Percentiles rank a stretch among this genome's conserved stretches.
phyloP scores from a whole-genome alignment of 2,113 vertebrate genomes.

The Oryzias melastigma region DNA sequence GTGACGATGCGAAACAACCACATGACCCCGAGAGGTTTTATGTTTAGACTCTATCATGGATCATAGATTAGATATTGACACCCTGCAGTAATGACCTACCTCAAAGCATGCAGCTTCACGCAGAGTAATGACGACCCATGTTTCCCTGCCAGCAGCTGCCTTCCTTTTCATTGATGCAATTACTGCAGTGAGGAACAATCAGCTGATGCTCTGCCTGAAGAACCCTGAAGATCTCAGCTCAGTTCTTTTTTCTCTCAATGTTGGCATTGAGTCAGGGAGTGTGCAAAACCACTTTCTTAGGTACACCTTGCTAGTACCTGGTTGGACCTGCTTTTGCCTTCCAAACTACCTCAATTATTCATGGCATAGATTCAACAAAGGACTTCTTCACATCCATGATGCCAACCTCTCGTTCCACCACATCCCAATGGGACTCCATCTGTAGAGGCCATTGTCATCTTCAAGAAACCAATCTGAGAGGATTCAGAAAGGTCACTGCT shows the following conservation, averaged over 20 bases:
- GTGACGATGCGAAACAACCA: constrained; percentile 59
- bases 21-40: constrained; percentile 46
- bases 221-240: constrained; percentile 20
- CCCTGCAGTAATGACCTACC: constrained; percentile 58
- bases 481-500: too few relatives aligned
- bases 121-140: constrained; percentile 66
- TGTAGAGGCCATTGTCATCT: too few relatives aligned
- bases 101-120: constrained; percentile 50
- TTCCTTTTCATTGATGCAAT: constrained; percentile 64
- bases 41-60: constrained; percentile 49
- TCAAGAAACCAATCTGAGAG: too few relatives aligned
- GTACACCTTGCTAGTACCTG: too few relatives aligned
- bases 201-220: constrained; percentile 1
- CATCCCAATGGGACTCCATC: too few relatives aligned
- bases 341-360: too few relatives aligned
- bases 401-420: too few relatives aligned
- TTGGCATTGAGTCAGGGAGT: constrained; percentile 11
- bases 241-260: constrained; percentile 8
- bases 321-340: too few relatives aligned
- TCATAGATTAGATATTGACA: constrained; percentile 59
- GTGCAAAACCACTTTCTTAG: too few relatives aligned
- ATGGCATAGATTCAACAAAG: too few relatives aligned
- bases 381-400: too few relatives aligned
- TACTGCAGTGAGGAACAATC: constrained; percentile 49
- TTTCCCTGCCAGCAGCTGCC: constrained; percentile 46